phyloP scores from a whole-genome alignment of 2,797 vertebrate genomes.

The Arrhamphus sclerolepis region DNA sequence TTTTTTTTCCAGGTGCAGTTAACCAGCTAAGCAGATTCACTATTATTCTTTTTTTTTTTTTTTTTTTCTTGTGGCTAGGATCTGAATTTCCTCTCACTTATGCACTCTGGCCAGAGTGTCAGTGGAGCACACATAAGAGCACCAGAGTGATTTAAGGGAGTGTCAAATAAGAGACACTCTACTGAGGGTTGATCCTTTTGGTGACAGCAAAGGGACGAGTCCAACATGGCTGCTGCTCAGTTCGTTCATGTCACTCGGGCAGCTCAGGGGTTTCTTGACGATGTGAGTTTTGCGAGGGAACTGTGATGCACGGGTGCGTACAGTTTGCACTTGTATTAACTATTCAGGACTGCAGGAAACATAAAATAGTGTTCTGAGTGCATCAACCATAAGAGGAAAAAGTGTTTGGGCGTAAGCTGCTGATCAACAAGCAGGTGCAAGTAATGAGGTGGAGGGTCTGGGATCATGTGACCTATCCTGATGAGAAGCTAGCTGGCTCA shows the following conservation, averaged over 20 bases:
- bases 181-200: slow-evolving; percentile 30
- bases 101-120: slow-evolving; percentile 22
- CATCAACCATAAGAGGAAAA: slow-evolving; percentile 41
- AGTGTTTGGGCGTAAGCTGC: slow-evolving; percentile 40
- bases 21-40: slow-evolving; percentile 28
- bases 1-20: slow-evolving; percentile 10
- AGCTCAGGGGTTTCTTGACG: slow-evolving; percentile 13
- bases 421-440: slow-evolving; percentile 61
- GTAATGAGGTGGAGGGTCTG: slow-evolving; percentile 18
- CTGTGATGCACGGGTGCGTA: slow-evolving; percentile 26
- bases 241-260: slow-evolving; percentile 27
- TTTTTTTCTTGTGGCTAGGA: slow-evolving; percentile 1
- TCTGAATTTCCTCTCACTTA: slow-evolving; percentile 25
- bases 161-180: slow-evolving; percentile 19
- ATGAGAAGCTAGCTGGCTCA: slow-evolving; percentile 63
- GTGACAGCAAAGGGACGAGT: slow-evolving; percentile 24
- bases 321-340: slow-evolving; percentile 30
- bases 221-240: slow-evolving; percentile 31
- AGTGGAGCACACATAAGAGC: slow-evolving; percentile 45
- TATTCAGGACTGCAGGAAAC: slow-evolving; percentile 28
- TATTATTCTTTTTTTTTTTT: slow-evolving; percentile 23
- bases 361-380: slow-evolving; percentile 25
- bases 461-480: slow-evolving; percentile 65
- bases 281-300: slow-evolving; percentile 10
- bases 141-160: slow-evolving; percentile 45